Evolutionary conservation across 2,888 invertebrate genomes (phyloP), one percentile per base, ranked within the genome.

Genomic region (Ashinkailepas kermadecensis): DNA sequence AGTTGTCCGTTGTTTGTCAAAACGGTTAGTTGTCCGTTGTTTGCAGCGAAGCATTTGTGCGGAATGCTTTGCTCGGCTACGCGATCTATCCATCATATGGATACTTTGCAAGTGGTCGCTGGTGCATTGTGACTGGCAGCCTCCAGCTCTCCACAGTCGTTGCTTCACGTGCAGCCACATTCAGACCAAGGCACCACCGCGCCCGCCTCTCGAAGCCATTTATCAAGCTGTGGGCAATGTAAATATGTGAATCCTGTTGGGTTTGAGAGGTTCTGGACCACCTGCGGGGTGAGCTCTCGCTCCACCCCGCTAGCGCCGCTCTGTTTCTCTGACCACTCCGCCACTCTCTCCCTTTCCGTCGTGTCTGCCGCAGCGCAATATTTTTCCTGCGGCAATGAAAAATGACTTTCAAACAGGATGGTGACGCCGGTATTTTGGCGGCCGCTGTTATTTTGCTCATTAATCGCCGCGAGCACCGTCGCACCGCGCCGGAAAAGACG

Each of bases 401-500:
- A 74, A 74, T 74, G 13, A 56, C 74, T 74, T 74, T 74, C 74
- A 74, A 74, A 74, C 74, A 74, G 74, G 74, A 74, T 56, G 74
- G 56, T 21, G 74, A 74, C 21, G 74, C 74, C 56, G 74, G 74
- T 74, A 74, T 74, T 74, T 74, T 74, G 74, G 74, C 74, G 74
- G 74, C 56, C 74, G 74, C 74, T 56, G 56, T 56, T 74, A 74
- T 74, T 74, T 18, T 54, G 74, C 74, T 74, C 74, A 74, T 74
- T 56, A 74, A 74, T 74, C 74, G 74, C 74, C 10, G 74, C 39
- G 6, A 12, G 23, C 39, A 13, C 39, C 70, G 25, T 39, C 7
- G 70, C 70, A 25, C 70, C 21, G 54, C 54, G 74, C 74, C 74
- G 74, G 74, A 74, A 74, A 74, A 21, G 56, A 21, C 74, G 9